Base-by-base conservation (phyloP, 2,797 vertebrate species). In the Anas georgica region DNA sequence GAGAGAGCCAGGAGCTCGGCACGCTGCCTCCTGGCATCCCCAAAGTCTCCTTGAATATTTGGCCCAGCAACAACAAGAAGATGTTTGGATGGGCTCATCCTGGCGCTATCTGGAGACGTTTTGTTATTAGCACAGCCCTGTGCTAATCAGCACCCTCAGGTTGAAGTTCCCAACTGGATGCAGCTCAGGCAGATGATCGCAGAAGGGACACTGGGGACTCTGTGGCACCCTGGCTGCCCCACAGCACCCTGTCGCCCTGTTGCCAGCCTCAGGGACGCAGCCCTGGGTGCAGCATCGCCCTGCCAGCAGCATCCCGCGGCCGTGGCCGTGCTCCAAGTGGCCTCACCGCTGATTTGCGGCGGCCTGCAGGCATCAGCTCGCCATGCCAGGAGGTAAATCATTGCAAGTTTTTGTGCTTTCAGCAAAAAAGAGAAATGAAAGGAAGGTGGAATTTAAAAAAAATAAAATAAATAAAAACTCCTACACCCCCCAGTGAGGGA, bases 371-470 rank as follows among this genome's bases (percentile, higher is more conserved):
- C 28, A 60, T 76, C 10, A 2, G 67, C 45, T 63, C 0, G 2
- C 78, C 2, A 41, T 75, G 91, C 23, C 82, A 41, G 85, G 39
- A 83, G 83, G 11, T 94, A 94, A 95, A 95, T 95, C 94, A 80
- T 2, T 3, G 12, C 39, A 26, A 59, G 37, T 12, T 92, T 91
- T 70, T 89, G 90, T 88, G 75, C 93, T 94, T 91, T 95, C 90
- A 95, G 94, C 90, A 93, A 43, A 94, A 96, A 77, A 1, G 7
- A 64, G 80, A 45, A 10, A 90, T 28, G 43, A 35, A 80, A 80
- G 43, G 58, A 81, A 93, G 62, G 15, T 48, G 62, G n/a, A 54
- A 70, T n/a, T 33, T n/a, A 85, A 63, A 16, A 68, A 64, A 25
- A 69, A 29, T 6, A 35, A 50, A 43, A 15, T 28, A 83, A 17